Evolutionary conservation across 2,797 vertebrate genomes (phyloP).

Genomic region (Xiphorhynchus erythropygius): DNA sequence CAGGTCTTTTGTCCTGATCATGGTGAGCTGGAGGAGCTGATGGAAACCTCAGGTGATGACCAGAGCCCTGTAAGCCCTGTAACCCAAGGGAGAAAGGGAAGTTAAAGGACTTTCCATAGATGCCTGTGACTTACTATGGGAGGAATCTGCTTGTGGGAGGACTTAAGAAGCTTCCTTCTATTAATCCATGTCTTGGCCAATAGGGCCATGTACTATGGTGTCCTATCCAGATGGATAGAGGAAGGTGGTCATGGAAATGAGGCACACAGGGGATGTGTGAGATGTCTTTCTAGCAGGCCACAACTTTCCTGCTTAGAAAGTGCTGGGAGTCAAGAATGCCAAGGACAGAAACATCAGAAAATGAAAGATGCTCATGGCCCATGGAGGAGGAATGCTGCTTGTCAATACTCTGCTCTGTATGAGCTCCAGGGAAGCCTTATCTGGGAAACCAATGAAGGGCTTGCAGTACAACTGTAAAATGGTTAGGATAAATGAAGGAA

Average conservation of each 20-base stretch:
- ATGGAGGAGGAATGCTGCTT: not conserved
- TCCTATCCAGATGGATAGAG: not conserved
- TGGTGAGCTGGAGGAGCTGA: not conserved
- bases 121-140: not conserved
- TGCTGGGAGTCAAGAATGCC: not conserved
- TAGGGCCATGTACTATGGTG: not conserved
- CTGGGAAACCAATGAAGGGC: not conserved
- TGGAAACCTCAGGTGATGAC: not conserved
- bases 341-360: not conserved
- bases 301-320: not conserved
- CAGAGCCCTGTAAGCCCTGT: not conserved
- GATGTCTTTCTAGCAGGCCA: not conserved
- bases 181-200: not conserved
- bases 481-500: not conserved
- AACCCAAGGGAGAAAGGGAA: not conserved
- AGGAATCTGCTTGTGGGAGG: not conserved
- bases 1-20: not conserved
- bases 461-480: not conserved
- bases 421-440: not conserved
- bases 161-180: not conserved
- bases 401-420: not conserved
- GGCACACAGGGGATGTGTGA: not conserved
- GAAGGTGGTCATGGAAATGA: not conserved
- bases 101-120: not conserved
- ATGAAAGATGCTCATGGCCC: rapidly evolving